Percentiles rank a stretch among this genome's conserved stretches.
phyloP scores from a whole-genome alignment of 2,888 invertebrate species.

The Blastobasis adustella region DNA sequence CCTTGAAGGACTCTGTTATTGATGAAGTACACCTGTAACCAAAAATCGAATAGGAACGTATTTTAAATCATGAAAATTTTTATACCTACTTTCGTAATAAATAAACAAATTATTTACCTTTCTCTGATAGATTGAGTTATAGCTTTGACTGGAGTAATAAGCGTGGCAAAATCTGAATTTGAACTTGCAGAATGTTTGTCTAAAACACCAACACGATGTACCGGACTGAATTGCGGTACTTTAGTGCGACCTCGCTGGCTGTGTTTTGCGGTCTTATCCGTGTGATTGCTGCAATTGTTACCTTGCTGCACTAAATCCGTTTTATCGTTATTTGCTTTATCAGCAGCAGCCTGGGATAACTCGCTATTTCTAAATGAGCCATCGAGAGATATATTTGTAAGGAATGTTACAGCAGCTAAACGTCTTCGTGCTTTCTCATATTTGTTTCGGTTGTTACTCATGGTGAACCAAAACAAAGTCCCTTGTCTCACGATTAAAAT shows the following conservation, averaged over 20 bases:
- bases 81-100: not conserved
- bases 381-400: constrained; percentile 96
- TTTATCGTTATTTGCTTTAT: constrained; percentile 36
- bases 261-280: constrained; percentile 42
- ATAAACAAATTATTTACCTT: constrained; percentile 51
- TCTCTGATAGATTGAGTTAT: constrained; percentile 70
- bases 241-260: constrained; percentile 49
- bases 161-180: constrained; percentile 81
- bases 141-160: constrained; percentile 78
- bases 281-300: constrained; percentile 22
- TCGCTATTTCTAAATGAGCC: constrained; percentile 87
- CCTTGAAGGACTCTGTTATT: constrained; percentile 53
- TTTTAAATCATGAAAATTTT: not conserved
- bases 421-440: constrained; percentile 85
- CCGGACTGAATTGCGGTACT: constrained; percentile 49
- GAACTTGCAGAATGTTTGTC: constrained; percentile 81
- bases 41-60: not conserved
- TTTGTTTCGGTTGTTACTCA: constrained; percentile 57
- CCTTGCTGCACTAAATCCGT: constrained; percentile 25
- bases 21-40: constrained; percentile 50
- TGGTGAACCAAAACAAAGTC: constrained; percentile 14
- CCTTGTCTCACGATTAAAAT: no score
- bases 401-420: constrained; percentile 93
- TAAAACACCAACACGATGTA: constrained; percentile 29
- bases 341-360: constrained; percentile 36